A percentile compares a stretch with the other conserved stretches of the same genome.
These are phyloP conservation scores for Seira musarum DNA, from an alignment of 2,888 invertebrate species.

Conservation along the genomic window DNA sequence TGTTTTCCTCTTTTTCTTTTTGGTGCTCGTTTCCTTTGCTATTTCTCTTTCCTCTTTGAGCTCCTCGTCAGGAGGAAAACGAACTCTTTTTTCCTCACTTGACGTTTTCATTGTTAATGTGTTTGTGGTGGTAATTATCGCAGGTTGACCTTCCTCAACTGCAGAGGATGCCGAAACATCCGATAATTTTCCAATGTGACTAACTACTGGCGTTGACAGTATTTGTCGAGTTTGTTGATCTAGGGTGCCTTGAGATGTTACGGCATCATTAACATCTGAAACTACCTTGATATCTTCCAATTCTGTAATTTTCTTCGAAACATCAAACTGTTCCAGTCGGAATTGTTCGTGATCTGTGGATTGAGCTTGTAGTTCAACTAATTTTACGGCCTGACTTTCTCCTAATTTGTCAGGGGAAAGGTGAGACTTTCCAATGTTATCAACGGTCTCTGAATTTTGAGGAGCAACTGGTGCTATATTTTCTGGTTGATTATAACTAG, in stretches of 20 bases:
- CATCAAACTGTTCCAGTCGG: too few relatives aligned
- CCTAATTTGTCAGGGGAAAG: too few relatives aligned
- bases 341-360: too few relatives aligned
- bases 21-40: conserved; percentile 8
- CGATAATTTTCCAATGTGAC: background rate
- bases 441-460: too few relatives aligned
- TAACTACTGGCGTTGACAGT: background rate
- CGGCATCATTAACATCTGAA: too few relatives aligned
- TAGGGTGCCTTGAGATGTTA: background rate
- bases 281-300: too few relatives aligned
- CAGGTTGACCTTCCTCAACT: background rate
- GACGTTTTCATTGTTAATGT: background rate
- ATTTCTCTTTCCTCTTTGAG: conserved; percentile 35
- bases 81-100: conserved; percentile 52
- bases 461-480: background rate
- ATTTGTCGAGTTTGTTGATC: background rate
- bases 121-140: conserved; percentile 1
- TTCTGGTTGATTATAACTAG: conserved; percentile 12
- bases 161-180: background rate
- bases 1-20: conserved; percentile 36
- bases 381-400: too few relatives aligned
- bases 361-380: too few relatives aligned
- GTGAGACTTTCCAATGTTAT: too few relatives aligned
- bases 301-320: too few relatives aligned
- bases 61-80: conserved; percentile 44